Percentiles rank a stretch among this genome's conserved stretches.
phyloP scores from a whole-genome alignment of 2,888 invertebrate species.

The Melieria omissa region DNA sequence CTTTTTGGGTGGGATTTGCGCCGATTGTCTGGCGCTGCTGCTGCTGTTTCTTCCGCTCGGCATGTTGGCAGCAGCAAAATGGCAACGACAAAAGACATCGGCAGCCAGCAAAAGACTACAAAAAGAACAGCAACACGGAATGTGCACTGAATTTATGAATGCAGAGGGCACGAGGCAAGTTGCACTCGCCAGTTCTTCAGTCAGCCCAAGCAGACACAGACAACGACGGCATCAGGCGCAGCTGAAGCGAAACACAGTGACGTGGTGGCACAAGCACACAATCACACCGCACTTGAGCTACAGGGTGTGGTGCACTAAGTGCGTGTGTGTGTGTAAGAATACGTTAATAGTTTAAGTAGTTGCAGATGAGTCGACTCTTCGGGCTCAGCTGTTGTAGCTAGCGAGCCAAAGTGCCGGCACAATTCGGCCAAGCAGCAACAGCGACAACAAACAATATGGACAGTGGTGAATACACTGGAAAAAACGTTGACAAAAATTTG shows the following conservation, averaged over 20 bases:
- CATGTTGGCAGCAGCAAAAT: neutral
- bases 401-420: too few relatives aligned
- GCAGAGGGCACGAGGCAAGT: constrained; percentile 22
- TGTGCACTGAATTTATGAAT: neutral
- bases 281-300: too few relatives aligned
- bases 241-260: too few relatives aligned
- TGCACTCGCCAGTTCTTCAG: neutral
- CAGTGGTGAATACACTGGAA: too few relatives aligned
- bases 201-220: too few relatives aligned
- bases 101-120: too few relatives aligned
- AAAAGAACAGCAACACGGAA: neutral
- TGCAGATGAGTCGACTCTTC: constrained; percentile 21
- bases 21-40: neutral
- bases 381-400: constrained; percentile 18
- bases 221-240: too few relatives aligned
- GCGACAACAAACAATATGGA: too few relatives aligned
- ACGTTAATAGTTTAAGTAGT: constrained; percentile 33
- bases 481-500: too few relatives aligned
- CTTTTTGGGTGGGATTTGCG: constrained; percentile 24
- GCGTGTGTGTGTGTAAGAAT: neutral
- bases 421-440: too few relatives aligned
- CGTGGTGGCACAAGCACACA: too few relatives aligned
- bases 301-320: too few relatives aligned
- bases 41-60: neutral
- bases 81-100: neutral